A percentile compares a stretch with the other conserved stretches of the same genome.
phyloP scores from a whole-genome alignment of 1,140 invertebrate species.

The Polyergus mexicanus region DNA sequence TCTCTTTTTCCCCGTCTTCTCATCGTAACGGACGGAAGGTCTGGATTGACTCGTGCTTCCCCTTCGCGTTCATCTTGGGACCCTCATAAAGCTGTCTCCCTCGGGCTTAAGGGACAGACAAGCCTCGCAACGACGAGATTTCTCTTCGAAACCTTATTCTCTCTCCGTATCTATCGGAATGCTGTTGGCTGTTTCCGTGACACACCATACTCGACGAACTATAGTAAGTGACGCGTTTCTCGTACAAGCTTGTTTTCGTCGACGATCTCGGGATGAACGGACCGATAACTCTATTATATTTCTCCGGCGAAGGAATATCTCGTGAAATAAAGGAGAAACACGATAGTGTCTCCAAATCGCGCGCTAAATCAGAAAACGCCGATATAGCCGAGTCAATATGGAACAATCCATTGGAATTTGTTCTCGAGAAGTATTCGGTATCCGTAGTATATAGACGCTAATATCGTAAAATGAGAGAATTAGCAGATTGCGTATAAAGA shows the following conservation, averaged over 20 bases:
- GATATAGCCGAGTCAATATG: not conserved
- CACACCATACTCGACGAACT: slow-evolving; percentile 31
- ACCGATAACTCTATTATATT: slow-evolving; percentile 60
- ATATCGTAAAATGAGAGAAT: slow-evolving; percentile 13
- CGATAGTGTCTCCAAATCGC: slow-evolving; percentile 1
- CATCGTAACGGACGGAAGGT: slow-evolving; percentile 15
- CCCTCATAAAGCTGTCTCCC: slow-evolving; percentile 62
- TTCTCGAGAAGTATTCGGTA: not conserved
- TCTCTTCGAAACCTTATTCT: slow-evolving; percentile 28
- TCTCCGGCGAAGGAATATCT: slow-evolving; percentile 18
- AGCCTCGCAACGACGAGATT: slow-evolving; percentile 34
- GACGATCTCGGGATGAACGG: slow-evolving; percentile 28
- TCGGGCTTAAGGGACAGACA: slow-evolving; percentile 51
- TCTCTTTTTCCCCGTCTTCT: not conserved
- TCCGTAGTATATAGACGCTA: not conserved
- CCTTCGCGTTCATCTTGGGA: slow-evolving; percentile 58
- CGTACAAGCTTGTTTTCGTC: slow-evolving; percentile 36
- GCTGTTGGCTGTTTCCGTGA: slow-evolving; percentile 29
- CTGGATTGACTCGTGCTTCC: slow-evolving; percentile 63
- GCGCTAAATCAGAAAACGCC: slow-evolving; percentile 45
- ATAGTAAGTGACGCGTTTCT: slow-evolving; percentile 35
- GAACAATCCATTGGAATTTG: slow-evolving; percentile 22
- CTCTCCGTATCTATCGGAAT: slow-evolving; percentile 39
- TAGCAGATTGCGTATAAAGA: not conserved
- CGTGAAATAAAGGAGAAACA: slow-evolving; percentile 11